A percentile compares a stretch with the other conserved stretches of the same genome.
Evolutionary conservation across 2,888 invertebrate genomes (phyloP).

Genomic region (Acronicta leporina): DNA sequence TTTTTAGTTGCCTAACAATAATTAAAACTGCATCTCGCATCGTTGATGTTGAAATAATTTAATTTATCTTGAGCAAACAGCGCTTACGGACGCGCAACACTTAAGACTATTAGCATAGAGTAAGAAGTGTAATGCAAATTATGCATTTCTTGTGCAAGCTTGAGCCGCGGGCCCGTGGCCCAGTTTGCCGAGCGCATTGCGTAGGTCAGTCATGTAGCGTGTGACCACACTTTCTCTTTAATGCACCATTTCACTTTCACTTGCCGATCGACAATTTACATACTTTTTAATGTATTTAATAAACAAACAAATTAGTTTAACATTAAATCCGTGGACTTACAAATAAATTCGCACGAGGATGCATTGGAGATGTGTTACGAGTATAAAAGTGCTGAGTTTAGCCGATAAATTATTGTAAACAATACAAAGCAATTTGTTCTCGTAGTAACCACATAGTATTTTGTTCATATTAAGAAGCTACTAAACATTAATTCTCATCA

Average conservation of each 20-base stretch:
- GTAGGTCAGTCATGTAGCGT: conserved; percentile 81
- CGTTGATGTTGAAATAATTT: conserved; percentile 43
- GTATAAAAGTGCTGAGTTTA: neutral
- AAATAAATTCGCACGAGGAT: conserved; percentile 14
- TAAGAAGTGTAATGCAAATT: conserved; percentile 61
- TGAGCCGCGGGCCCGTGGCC: conserved; percentile 77
- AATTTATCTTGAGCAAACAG: conserved; percentile 52
- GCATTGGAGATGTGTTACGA: conserved; percentile 13
- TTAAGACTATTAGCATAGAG: conserved; percentile 54
- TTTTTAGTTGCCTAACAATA: conserved; percentile 2
- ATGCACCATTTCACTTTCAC: conserved; percentile 79
- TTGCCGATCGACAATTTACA: conserved; percentile 55
- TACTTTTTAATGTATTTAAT: conserved; percentile 19
- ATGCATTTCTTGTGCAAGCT: conserved; percentile 71
- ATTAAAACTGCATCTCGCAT: conserved; percentile 34
- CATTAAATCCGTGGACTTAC: conserved; percentile 11
- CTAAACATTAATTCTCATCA: conserved; percentile 22
- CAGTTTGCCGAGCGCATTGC: conserved; percentile 77
- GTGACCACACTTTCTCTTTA: conserved; percentile 78
- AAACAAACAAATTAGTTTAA: conserved; percentile 4
- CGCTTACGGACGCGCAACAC: conserved; percentile 49
- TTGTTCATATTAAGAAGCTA: conserved; percentile 20
- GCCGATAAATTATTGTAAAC: too few species aligned
- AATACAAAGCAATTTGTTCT: too few species aligned
- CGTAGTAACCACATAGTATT: neutral